These are phyloP conservation scores for Ips typographus DNA, from an alignment of 1,140 invertebrate genomes.

Conservation along the genomic window DNA sequence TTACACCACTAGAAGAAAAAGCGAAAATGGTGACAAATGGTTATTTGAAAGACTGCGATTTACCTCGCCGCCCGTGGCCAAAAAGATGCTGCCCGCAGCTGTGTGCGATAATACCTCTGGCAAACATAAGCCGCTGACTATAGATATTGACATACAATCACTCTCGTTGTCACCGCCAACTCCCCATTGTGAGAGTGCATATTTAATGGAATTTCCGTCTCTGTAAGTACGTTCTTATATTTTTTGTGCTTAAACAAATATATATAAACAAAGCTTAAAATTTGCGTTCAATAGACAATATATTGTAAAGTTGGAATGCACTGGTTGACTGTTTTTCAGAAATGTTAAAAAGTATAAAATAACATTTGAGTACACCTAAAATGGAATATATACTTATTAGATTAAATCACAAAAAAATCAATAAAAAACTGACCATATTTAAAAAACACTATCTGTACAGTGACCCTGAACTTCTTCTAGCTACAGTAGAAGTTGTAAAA, in stretches of 20 bases:
- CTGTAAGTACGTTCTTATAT: conserved; percentile 33
- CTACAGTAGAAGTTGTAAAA: no score
- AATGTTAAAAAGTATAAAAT: no score
- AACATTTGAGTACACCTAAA: no score
- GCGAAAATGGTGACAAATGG: conserved; percentile 24
- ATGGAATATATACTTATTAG: no score
- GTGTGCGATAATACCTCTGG: conserved; percentile 18
- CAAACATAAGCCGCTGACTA: conserved; percentile 20
- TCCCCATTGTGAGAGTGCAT: conserved; percentile 24
- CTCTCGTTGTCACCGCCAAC: conserved; percentile 41
- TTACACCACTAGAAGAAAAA: conserved; percentile 25
- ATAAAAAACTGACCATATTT: no score
- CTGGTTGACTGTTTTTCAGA: no score
- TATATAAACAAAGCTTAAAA: no score
- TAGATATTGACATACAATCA: conserved; percentile 36
- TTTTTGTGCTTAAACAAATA: conserved; percentile 3
- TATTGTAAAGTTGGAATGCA: no score
- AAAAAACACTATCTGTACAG: no score
- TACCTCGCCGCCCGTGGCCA: conserved; percentile 8
- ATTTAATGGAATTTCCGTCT: conserved; percentile 34
- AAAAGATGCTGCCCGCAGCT: conserved; percentile 11
- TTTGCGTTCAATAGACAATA: no score
- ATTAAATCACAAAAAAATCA: no score
- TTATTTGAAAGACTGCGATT: conserved; percentile 25
- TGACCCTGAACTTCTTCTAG: no score